Evolutionary conservation across 2,888 invertebrate genomes (phyloP).

Genomic region (Dasysyrphus albostriatus): DNA sequence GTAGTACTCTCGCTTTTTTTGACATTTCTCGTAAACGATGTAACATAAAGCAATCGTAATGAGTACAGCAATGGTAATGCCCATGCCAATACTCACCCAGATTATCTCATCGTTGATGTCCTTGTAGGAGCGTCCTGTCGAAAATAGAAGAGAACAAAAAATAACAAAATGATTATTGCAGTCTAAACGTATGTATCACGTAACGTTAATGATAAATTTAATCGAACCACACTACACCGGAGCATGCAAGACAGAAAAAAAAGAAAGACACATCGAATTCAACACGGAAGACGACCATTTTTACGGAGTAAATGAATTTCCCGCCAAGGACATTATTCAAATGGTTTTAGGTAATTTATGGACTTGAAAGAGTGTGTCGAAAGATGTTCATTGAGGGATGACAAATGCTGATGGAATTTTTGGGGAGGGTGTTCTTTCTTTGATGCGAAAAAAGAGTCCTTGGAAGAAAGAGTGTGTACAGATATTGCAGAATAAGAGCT

Average conservation of each 20-base stretch:
- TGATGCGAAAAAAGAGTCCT: conserved; percentile 34
- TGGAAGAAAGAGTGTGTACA: not conserved
- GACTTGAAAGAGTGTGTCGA: conserved; percentile 35
- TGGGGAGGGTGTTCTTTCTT: not conserved
- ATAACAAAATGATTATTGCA: conserved; percentile 32
- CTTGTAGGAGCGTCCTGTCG: conserved; percentile 90
- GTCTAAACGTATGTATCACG: conserved; percentile 41
- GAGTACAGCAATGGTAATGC: conserved; percentile 90
- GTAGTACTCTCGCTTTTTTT: conserved; percentile 87
- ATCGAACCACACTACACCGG: conserved; percentile 2
- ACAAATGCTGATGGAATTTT: conserved; percentile 53
- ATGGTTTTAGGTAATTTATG: conserved; percentile 62
- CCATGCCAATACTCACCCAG: conserved; percentile 94
- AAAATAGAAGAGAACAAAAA: conserved; percentile 31
- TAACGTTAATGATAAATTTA: conserved; percentile 50
- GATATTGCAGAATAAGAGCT: not conserved
- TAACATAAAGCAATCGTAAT: conserved; percentile 93
- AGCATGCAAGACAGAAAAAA: not conserved
- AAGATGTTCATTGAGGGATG: conserved; percentile 29
- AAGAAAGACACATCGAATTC: not conserved
- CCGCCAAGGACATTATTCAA: conserved; percentile 52
- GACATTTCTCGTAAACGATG: conserved; percentile 91
- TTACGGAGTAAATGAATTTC: conserved; percentile 37
- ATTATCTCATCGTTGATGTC: conserved; percentile 94
- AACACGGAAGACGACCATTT: conserved; percentile 8